Conservation (phyloP, 92 coral and sea anemone species). For the Nematostella vectensis region DNA sequence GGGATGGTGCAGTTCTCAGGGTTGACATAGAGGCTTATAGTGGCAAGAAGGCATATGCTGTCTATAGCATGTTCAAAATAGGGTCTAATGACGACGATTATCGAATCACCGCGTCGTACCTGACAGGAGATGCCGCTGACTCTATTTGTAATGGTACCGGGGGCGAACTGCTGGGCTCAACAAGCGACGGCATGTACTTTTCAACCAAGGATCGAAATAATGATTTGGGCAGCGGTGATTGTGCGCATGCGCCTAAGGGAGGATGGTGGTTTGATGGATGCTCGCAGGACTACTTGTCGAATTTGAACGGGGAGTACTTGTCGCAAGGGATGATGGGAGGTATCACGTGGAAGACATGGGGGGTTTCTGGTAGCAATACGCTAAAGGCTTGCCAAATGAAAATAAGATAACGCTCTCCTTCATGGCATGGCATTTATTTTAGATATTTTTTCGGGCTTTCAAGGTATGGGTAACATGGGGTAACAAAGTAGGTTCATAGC, state of each 20-base stretch:
- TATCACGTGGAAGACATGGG: slow-evolving; percentile 36
- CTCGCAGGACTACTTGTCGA: slow-evolving; percentile 33
- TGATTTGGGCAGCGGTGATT: slow-evolving; percentile 8
- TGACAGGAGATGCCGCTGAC: slow-evolving; percentile 40
- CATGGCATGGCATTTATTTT: no score
- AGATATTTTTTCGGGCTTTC: no score
- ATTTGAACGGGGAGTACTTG: slow-evolving; percentile 32
- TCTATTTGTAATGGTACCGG: slow-evolving; percentile 9
- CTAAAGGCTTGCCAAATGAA: slow-evolving; percentile 37
- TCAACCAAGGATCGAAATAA: slow-evolving; percentile 31
- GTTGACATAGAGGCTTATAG: slow-evolving; percentile 21
- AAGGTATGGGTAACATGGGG: no score
- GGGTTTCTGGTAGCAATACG: slow-evolving; percentile 14
- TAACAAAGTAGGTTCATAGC: no score
- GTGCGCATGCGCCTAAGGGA: slow-evolving; percentile 21
- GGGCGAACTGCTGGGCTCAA: slow-evolving; percentile 3
- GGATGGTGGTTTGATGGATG: slow-evolving; percentile 45
- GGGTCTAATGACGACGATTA: slow-evolving; percentile 18
- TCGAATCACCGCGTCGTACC: slow-evolving; percentile 17
- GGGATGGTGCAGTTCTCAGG: slow-evolving; percentile 17
- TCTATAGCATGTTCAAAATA: slow-evolving; percentile 19
- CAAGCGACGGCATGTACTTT: slow-evolving; percentile 10
- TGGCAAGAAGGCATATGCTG: slow-evolving; percentile 13
- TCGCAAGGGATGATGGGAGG: slow-evolving; percentile 1
- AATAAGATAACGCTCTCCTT: no score